Conservation (phyloP, 35 echinoderm and acorn worm genomes). For the Ptychodera flava region DNA sequence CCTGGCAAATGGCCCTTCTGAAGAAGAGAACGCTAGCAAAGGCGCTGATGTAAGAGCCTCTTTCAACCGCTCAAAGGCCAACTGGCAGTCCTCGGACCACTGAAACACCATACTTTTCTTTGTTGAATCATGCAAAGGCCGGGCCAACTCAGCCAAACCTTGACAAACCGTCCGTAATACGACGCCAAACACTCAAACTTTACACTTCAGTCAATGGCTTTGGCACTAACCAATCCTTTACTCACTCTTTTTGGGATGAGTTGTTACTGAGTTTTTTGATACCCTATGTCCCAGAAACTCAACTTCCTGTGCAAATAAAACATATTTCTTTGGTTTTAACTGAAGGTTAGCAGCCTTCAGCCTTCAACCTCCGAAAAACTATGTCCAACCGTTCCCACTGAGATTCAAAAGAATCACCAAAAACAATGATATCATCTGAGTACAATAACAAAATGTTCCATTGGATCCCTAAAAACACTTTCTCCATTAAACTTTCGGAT, state of each 20-base stretch:
- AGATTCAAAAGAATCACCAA: too few relatives aligned
- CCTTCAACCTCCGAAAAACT: neutral
- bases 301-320: constrained; percentile 20
- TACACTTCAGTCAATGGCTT: constrained; percentile 11
- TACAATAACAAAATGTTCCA: too few relatives aligned
- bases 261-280: constrained; percentile 31
- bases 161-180: constrained; percentile 55
- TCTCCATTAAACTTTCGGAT: constrained; percentile 40
- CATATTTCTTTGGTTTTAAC: constrained; percentile 24
- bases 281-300: constrained; percentile 56
- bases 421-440: too few relatives aligned
- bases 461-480: too few relatives aligned
- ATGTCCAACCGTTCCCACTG: too few relatives aligned
- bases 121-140: constrained; percentile 33
- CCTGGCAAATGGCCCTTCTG: constrained; percentile 34
- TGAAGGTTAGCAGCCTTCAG: constrained; percentile 26
- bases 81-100: constrained; percentile 24
- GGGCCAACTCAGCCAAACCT: constrained; percentile 29
- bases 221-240: constrained; percentile 2
- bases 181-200: constrained; percentile 27
- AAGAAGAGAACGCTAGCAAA: constrained; percentile 1
- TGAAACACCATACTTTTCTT: constrained; percentile 23
- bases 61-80: constrained; percentile 41
- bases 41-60: too few relatives aligned
- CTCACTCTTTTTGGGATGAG: constrained; percentile 52